Evolutionary conservation across 2,888 invertebrate genomes (phyloP).

Genomic region (Pollenia amentaria): DNA sequence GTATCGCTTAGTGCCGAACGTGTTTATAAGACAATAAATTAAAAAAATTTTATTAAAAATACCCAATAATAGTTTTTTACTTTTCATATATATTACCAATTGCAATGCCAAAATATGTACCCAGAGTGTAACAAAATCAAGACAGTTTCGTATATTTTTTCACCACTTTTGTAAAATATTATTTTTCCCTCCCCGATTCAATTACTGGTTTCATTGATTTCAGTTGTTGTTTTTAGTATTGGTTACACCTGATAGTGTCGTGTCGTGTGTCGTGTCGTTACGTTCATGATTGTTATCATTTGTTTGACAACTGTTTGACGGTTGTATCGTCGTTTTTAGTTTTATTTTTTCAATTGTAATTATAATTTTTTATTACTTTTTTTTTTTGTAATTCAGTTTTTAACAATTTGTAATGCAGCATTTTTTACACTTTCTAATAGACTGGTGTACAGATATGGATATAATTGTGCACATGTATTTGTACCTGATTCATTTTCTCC

Average conservation of each 20-base stretch:
- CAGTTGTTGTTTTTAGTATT: not conserved
- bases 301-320: not conserved
- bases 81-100: too few species aligned
- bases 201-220: not conserved
- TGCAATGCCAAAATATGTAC: too few species aligned
- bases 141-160: too few species aligned
- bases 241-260: not conserved
- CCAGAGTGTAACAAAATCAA: too few species aligned
- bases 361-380: not conserved
- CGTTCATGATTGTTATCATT: not conserved
- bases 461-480: not conserved
- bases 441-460: not conserved
- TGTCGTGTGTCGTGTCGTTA: too few species aligned
- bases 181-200: too few species aligned
- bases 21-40: too few species aligned
- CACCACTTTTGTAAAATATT: too few species aligned
- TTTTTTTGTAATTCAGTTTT: not conserved
- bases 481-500: not conserved
- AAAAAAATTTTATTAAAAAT: too few species aligned
- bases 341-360: not conserved
- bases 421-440: not conserved
- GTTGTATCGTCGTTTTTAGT: not conserved
- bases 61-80: too few species aligned
- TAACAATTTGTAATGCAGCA: conserved; percentile 7
- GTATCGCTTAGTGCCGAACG: too few species aligned